Conservation (phyloP, 2,888 invertebrate genomes). For the Cepaea hortensis region DNA sequence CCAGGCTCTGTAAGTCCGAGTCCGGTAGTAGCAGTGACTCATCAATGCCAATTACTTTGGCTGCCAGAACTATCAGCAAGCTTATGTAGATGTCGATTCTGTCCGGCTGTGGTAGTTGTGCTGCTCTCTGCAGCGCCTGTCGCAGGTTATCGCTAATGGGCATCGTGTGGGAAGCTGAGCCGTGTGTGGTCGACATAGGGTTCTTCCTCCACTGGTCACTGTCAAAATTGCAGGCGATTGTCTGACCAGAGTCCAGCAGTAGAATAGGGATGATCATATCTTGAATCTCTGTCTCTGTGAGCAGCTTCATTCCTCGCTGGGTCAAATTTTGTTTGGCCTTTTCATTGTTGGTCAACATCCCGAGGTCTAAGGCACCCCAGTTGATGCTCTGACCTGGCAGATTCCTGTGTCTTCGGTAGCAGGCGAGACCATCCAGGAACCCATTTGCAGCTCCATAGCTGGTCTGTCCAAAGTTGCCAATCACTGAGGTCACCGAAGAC, state of each 20-base stretch:
- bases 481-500: constrained; percentile 62
- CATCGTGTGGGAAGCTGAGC: constrained; percentile 1
- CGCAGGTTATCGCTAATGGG: constrained; percentile 40
- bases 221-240: constrained; percentile 53
- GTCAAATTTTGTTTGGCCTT: constrained; percentile 31
- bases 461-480: constrained; percentile 64
- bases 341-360: constrained; percentile 54
- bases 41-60: constrained; percentile 52
- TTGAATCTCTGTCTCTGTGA: constrained; percentile 46
- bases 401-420: constrained; percentile 55
- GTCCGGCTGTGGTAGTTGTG: constrained; percentile 40
- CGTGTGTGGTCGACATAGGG: constrained; percentile 23
- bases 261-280: constrained; percentile 54
- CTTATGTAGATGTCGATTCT: constrained; percentile 41
- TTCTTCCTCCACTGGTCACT: constrained; percentile 41
- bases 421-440: constrained; percentile 64
- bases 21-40: constrained; percentile 44
- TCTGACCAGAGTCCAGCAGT: constrained; percentile 50
- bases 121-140: constrained; percentile 46
- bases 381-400: constrained; percentile 62
- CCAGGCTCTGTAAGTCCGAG: constrained; percentile 51
- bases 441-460: constrained; percentile 67
- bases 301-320: constrained; percentile 42
- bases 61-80: constrained; percentile 32
- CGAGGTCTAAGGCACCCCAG: constrained; percentile 64